Conservation (phyloP, 2,797 vertebrate species). For the Bovichtus variegatus region DNA sequence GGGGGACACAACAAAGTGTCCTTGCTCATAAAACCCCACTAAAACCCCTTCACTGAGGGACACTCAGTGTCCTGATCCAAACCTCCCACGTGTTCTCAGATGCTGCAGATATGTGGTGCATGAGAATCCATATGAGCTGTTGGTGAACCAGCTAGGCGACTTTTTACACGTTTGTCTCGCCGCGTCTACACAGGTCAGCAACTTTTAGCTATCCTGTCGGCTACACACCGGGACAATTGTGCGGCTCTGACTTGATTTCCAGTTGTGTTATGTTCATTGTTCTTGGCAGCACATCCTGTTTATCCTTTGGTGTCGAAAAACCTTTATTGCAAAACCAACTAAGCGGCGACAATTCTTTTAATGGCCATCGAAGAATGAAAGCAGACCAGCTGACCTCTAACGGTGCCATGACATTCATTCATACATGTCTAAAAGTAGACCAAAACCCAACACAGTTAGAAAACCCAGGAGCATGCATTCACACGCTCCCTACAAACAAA, state of each 20-base stretch:
- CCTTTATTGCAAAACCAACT: background rate
- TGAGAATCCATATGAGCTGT: background rate
- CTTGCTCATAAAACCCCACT: background rate
- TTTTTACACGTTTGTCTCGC: background rate
- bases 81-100: background rate
- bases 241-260: slow-evolving; percentile 21
- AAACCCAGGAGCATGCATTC: slow-evolving; percentile 15
- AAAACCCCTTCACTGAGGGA: slow-evolving; percentile 28
- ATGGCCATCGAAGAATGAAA: background rate
- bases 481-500: slow-evolving; percentile 18
- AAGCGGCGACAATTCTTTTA: background rate
- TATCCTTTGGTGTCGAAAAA: background rate
- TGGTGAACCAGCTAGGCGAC: too few species aligned
- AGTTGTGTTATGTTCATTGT: slow-evolving; percentile 7
- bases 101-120: background rate
- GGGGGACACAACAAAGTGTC: slow-evolving; percentile 5
- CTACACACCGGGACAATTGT: background rate
- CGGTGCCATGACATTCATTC: background rate
- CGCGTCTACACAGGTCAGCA: slow-evolving; percentile 3
- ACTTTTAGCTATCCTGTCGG: background rate
- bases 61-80: background rate
- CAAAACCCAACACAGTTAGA: slow-evolving; percentile 1
- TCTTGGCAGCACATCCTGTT: background rate
- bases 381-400: background rate
- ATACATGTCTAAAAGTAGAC: background rate